Evolutionary conservation across 2,113 vertebrate genomes (phyloP).

Genomic region (Hippocampus barbouri): DNA sequence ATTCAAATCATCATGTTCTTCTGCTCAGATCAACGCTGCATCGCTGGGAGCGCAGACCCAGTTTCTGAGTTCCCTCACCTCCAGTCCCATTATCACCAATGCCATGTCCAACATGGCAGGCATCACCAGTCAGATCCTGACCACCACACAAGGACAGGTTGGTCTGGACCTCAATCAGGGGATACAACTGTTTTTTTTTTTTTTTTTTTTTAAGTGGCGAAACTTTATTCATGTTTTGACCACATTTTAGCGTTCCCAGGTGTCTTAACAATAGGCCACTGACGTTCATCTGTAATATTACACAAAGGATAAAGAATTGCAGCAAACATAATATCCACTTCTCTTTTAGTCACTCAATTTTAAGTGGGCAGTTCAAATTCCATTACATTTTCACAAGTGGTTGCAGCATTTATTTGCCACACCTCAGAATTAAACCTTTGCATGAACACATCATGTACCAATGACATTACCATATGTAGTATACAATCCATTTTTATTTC

Average conservation of each 20-base stretch:
- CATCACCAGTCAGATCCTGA: slow-evolving; percentile 89
- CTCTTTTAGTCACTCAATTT: no score
- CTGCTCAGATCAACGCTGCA: slow-evolving; percentile 80
- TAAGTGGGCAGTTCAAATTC: no score
- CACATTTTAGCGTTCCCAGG: neutral
- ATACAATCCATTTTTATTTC: no score
- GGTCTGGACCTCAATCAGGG: slow-evolving; percentile 10
- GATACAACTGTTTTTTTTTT: neutral
- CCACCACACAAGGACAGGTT: slow-evolving; percentile 93
- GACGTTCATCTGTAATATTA: neutral
- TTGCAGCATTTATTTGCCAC: no score
- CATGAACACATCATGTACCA: no score
- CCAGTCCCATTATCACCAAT: slow-evolving; percentile 83
- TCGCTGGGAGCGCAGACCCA: slow-evolving; percentile 86
- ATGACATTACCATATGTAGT: no score
- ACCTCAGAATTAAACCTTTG: no score
- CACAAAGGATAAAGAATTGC: neutral
- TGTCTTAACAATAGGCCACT: neutral
- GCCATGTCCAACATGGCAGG: slow-evolving; percentile 84
- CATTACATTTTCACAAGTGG: no score
- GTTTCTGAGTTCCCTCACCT: slow-evolving; percentile 86
- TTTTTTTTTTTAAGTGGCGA: neutral
- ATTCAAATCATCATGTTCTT: neutral
- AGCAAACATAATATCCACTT: no score
- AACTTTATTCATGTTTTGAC: neutral